Base-by-base conservation (phyloP, 2,797 vertebrate species). In the Takifugu rubripes region DNA sequence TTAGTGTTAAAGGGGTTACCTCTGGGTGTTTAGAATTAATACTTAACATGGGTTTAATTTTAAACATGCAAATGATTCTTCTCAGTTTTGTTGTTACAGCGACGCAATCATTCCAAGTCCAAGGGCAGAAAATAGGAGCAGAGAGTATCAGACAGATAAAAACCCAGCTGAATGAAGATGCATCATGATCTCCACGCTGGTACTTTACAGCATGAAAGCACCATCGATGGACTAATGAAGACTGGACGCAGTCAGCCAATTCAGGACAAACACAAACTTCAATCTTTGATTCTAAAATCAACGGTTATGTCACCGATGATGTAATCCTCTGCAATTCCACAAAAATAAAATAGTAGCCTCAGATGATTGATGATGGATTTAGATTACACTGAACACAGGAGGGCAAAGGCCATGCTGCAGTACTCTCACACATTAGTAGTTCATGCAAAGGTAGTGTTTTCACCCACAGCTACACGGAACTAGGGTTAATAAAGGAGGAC, bases 381-480 rank as follows among this genome's bases (percentile, higher is more conserved):
- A 14, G 36, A 40, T 40, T 40, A 40, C 33, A 33, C 33, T 33
- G 10, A 31, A 47, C 5, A 25, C 3, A 61, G 31, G 26, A 54
- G 5, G 3, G 10, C 31, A 33, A 33, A 33, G 8, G 10, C 36
- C 12, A 14, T 40, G 36, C 24, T 25, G 7, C 14, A 45, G 40
- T 15, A 42, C 26, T 5, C 29, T 52, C 24, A 61, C 8, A 66
- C 36, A 51, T 64, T 58, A 77, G 58, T 71, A 56, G 55, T 76
- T 70, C 64, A 78, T 68, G 71, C 64, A 64, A 25, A 5, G 56
- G 16, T 44, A 17, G 50, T 77, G 61, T 44, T 47, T 26, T 9
- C 65, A 50, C 11, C 0, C 24, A 60, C 10, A 40, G 44, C n/a
- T 40, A 49, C 14, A 64, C 17, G 6, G n/a, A 16, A 36, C 42